Base-by-base conservation (phyloP, 2,113 vertebrate species). In the Brachyhypopomus occidentalis region DNA sequence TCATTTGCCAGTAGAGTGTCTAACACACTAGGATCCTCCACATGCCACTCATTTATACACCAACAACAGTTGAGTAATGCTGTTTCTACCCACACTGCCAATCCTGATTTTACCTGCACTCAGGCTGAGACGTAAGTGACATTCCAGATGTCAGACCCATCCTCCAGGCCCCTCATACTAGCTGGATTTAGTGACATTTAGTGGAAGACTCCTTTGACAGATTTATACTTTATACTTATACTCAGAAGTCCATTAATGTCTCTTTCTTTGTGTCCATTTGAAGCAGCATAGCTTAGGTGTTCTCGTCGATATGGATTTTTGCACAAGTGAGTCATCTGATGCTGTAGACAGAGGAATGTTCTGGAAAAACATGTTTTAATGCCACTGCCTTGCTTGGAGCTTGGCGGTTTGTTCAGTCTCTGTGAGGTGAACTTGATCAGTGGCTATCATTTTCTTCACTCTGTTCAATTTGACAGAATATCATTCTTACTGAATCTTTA, bases 181-280 rank as follows among this genome's bases (percentile, higher is more conserved):
- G 19, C 30, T 64, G 52, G 22, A 73, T 74, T 72, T 72, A 83
- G n/a, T 66, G 81, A 41, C 69, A 72, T 73, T 72, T 66, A 19
- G 59, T 74, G 41, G 60, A 78, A 19, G n/a, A 58, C 60, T 56
- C 62, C 20, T 25, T 73, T 48, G 73, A 60, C 64, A 84, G 89
- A 90, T 91, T 91, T 88, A 90, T 88, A 78, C n/a, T 23, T 17
- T 72, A 30, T 3, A n/a, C 3, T 30, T 30, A 30, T 30, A 30
- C 30, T 83, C 77, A 48, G 83, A 88, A 88, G 82, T 90, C 90
- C 86, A 91, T 92, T 91, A 89, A 89, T 81, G 87, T 85, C 78
- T 77, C 48, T 38, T 63, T 83, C 87, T 90, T 90, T 89, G 87
- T 87, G 88, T 90, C 88, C 86, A 86, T 90, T 91, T 90, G 89